These are phyloP conservation scores for Ostrea edulis DNA, from an alignment of 1,140 invertebrate genomes.

Conservation along the genomic window DNA sequence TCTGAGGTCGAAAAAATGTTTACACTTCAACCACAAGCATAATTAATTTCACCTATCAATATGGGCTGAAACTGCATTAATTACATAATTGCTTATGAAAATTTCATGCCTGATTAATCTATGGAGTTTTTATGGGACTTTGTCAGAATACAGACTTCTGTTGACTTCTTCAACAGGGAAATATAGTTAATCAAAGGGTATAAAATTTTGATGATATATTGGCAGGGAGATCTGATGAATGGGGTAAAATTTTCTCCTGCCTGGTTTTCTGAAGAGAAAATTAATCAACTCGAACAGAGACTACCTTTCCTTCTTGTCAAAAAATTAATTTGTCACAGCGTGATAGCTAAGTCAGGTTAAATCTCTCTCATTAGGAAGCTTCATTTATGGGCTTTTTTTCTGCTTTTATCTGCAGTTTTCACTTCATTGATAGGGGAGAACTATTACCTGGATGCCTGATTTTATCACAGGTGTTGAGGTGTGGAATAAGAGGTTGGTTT, in stretches of 20 bases:
- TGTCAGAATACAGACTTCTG: slow-evolving; percentile 42
- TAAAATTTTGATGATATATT: slow-evolving; percentile 35
- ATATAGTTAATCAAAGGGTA: slow-evolving; percentile 35
- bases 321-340: slow-evolving; percentile 39
- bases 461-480: slow-evolving; percentile 27
- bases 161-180: slow-evolving; percentile 21
- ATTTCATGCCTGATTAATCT: slow-evolving; percentile 51
- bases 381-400: slow-evolving; percentile 38
- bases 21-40: background rate
- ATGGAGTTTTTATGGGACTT: slow-evolving; percentile 34
- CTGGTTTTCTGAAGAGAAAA: slow-evolving; percentile 28
- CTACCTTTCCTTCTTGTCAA: slow-evolving; percentile 30
- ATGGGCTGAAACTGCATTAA: slow-evolving; percentile 37
- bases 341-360: slow-evolving; percentile 4
- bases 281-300: slow-evolving; percentile 31
- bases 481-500: slow-evolving; percentile 16
- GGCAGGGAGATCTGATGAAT: slow-evolving; percentile 7
- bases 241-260: slow-evolving; percentile 12
- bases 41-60: slow-evolving; percentile 32
- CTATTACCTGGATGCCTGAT: slow-evolving; percentile 34
- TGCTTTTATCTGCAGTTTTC: slow-evolving; percentile 35
- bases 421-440: slow-evolving; percentile 20
- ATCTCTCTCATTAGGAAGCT: slow-evolving; percentile 32
- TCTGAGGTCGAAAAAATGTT: slow-evolving; percentile 19
- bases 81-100: slow-evolving; percentile 58